A percentile compares a stretch with the other conserved stretches of the same genome.
Evolutionary conservation across 2,797 vertebrate species (phyloP).

Genomic region (Glyptemys insculpta): DNA sequence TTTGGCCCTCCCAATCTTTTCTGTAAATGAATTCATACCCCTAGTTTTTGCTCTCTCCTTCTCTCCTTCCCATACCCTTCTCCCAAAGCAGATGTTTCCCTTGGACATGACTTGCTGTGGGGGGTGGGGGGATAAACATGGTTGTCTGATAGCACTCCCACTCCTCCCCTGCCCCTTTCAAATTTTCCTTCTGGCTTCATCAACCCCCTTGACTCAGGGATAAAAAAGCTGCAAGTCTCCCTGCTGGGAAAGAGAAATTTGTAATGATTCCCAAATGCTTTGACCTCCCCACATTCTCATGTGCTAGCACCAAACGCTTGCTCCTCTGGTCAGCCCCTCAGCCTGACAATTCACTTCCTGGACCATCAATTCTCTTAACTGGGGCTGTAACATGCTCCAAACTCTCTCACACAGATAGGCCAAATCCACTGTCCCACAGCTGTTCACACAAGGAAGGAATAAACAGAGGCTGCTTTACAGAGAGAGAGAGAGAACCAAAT

Average conservation of each 20-base stretch:
- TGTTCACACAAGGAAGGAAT: not conserved
- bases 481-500: not conserved
- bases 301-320: not conserved
- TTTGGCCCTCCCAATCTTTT: not conserved
- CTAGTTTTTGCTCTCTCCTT: not conserved
- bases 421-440: not conserved
- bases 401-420: not conserved
- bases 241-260: not conserved
- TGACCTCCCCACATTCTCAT: not conserved
- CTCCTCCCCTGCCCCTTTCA: not conserved
- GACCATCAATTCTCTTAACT: constrained; percentile 1
- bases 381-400: not conserved
- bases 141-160: not conserved
- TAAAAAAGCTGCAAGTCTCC: rapidly evolving
- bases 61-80: not conserved
- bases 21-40: not conserved
- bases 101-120: not conserved
- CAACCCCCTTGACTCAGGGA: rapidly evolving
- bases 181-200: rapidly evolving
- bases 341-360: constrained; percentile 26
- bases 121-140: not conserved
- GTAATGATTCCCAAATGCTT: not conserved
- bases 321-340: not conserved
- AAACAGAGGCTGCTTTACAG: not conserved
- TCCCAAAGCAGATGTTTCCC: not conserved